Conservation (phyloP, 2,888 invertebrate genomes). For the Oxycera nigricornis region DNA sequence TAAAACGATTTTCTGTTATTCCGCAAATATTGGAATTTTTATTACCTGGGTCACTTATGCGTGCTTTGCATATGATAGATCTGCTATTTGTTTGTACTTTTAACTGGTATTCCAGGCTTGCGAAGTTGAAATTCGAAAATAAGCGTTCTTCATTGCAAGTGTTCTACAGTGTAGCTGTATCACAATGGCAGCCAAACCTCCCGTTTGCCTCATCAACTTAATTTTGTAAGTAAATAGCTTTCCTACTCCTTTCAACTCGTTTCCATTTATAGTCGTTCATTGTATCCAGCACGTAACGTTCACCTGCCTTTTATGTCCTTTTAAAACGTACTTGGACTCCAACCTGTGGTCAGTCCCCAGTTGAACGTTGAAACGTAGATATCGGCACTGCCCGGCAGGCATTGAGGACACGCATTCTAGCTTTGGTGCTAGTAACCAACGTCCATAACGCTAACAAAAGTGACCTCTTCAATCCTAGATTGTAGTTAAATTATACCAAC, state of each 20-base stretch:
- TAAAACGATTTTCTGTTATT: too few relatives aligned
- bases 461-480: background rate
- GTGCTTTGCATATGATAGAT: too few relatives aligned
- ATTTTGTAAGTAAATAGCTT: background rate
- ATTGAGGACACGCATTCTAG: background rate
- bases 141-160: too few relatives aligned
- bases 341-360: conserved; percentile 31
- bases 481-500: background rate
- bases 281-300: background rate
- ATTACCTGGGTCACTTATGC: too few relatives aligned
- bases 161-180: background rate
- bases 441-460: background rate
- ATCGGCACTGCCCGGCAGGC: too few relatives aligned
- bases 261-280: background rate
- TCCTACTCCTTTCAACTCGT: background rate
- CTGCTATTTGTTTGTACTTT: too few relatives aligned
- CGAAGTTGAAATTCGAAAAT: too few relatives aligned
- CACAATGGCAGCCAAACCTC: background rate
- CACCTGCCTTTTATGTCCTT: conserved; percentile 33
- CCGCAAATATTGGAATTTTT: too few relatives aligned
- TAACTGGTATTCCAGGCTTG: too few relatives aligned
- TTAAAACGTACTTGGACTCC: conserved; percentile 21
- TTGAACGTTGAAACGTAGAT: conserved; percentile 38
- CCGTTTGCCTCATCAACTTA: background rate
- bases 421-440: background rate